Conservation (phyloP, 2,888 invertebrate species). For the Archaeoteleia sp. region DNA sequence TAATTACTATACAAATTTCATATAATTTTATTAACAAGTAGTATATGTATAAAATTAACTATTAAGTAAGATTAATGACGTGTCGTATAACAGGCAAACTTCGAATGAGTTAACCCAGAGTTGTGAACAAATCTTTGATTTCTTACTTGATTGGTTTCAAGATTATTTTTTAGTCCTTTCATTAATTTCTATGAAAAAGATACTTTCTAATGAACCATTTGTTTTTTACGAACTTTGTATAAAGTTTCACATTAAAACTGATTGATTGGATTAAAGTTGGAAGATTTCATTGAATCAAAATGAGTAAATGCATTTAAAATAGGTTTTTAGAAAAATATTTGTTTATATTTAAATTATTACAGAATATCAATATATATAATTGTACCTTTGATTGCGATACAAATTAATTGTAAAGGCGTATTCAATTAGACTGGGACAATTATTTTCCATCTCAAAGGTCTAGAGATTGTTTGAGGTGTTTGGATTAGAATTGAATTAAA, state of each 20-base stretch:
- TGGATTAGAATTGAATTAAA: slow-evolving; percentile 16
- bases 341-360: slow-evolving; percentile 18
- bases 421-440: too few relatives aligned
- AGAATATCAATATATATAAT: too few relatives aligned
- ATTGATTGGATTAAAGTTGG: slow-evolving; percentile 25
- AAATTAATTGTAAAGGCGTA: slow-evolving; percentile 21
- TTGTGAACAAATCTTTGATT: too few relatives aligned
- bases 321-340: slow-evolving; percentile 14
- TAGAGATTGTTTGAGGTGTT: background rate
- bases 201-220: slow-evolving; percentile 6
- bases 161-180: slow-evolving; percentile 35
- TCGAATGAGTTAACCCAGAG: too few relatives aligned
- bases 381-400: background rate
- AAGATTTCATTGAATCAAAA: slow-evolving; percentile 19
- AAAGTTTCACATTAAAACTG: slow-evolving; percentile 26
- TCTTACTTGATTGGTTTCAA: slow-evolving; percentile 35
- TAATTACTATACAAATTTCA: too few relatives aligned
- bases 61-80: too few relatives aligned
- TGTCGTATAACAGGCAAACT: too few relatives aligned
- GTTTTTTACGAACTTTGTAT: slow-evolving; percentile 18
- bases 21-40: too few relatives aligned
- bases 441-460: slow-evolving; percentile 18
- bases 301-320: slow-evolving; percentile 8
- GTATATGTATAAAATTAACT: too few relatives aligned
- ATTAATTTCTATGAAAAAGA: slow-evolving; percentile 32